Evolutionary conservation across 2,113 vertebrate species (phyloP), one percentile per base, ranked within the genome.

Genomic region (Hippocampus comes): DNA sequence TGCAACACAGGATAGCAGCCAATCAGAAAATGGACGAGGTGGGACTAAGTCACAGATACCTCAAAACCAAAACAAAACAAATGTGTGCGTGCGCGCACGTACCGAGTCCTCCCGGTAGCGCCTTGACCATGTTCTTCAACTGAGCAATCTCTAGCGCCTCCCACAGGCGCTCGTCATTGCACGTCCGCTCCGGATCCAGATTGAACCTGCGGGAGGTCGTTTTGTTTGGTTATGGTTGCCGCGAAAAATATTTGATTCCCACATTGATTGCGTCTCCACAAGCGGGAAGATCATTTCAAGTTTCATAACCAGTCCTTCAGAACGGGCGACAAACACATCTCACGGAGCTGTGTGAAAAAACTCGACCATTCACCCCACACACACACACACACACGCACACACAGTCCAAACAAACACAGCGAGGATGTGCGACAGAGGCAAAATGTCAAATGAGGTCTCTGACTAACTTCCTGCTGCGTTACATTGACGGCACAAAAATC

Each of bases 121-220:
- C 88, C 73, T 97, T 99, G 75, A 99, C 97, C 95, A 99, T 95
- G 77, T 99, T 96, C 92, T 99, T 99, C 72, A 99, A 82, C 85
- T 99, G 97, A 75, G 97, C 97, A 61, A 99, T 99, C 91, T 99
- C 97, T 38, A 99, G 87, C 34, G 97, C 97, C 89, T 99, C 97
- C 97, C 97, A 99, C 30, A 99, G 96, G 25, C 95, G 91, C 53
- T 97, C 96, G 4, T 99, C 97, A 0, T 93, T 95, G 75, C 97
- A 98, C 74, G 92, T 96, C 85, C 93, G 90, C 82, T 98, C 97
- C 0, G 97, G 97, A 78, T 99, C 97, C 79, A 99, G 92, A 88
- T 99, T 99, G 79, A 99, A 97, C 70, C 97, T 99, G 89, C 4
- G 73, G 71, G 51, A 43, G 49, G 57, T 3, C 9, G 30, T 1